These are phyloP conservation scores for Pandemis heparana DNA, from an alignment of 2,888 invertebrate genomes.

Conservation along the genomic window DNA sequence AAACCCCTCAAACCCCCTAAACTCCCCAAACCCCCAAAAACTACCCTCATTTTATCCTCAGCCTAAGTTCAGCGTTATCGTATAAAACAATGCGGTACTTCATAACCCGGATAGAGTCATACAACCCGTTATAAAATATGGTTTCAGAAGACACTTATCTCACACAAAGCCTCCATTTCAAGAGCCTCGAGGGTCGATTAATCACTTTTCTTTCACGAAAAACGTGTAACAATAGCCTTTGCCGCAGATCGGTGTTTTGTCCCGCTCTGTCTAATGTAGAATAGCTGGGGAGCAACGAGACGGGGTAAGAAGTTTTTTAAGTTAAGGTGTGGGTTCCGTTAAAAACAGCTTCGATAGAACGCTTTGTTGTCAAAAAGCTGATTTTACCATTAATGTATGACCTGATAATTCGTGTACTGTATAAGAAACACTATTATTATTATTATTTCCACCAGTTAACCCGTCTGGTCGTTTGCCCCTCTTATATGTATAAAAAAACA, in stretches of 20 bases:
- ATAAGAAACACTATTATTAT: too few relatives aligned
- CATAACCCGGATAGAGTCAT: slow-evolving; percentile 11
- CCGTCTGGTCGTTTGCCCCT: too few relatives aligned
- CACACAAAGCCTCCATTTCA: slow-evolving; percentile 36
- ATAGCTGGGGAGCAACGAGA: background rate
- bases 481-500: too few relatives aligned
- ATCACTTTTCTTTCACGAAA: slow-evolving; percentile 42
- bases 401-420: too few relatives aligned
- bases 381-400: too few relatives aligned
- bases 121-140: slow-evolving; percentile 32
- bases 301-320: background rate
- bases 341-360: background rate
- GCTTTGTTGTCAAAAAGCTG: background rate
- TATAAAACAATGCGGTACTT: background rate
- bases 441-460: too few relatives aligned
- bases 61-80: background rate
- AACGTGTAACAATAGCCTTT: slow-evolving; percentile 17
- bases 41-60: background rate
- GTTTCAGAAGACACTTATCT: slow-evolving; percentile 39
- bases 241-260: slow-evolving; percentile 13
- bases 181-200: slow-evolving; percentile 38
- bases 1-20: too few relatives aligned
- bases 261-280: slow-evolving; percentile 2
- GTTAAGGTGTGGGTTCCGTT: background rate
- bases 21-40: too few relatives aligned